Conservation (phyloP, 2,797 vertebrate genomes). For the Artibeus jamaicensis region DNA sequence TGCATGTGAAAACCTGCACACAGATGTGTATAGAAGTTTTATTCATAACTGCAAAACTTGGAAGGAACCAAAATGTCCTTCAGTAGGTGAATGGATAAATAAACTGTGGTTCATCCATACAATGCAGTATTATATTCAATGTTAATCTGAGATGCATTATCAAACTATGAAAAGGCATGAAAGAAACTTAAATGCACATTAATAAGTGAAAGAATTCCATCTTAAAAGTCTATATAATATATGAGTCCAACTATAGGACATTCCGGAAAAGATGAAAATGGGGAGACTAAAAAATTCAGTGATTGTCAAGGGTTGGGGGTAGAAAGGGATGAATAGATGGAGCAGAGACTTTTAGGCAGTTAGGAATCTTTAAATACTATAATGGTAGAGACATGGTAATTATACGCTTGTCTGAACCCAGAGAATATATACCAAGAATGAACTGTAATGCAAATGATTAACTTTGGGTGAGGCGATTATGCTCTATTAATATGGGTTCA, state of each 20-base stretch:
- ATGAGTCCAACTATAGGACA: background rate
- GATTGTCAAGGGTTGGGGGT: background rate
- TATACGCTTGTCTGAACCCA: background rate
- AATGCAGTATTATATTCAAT: background rate
- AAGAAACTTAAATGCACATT: background rate
- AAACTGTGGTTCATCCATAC: background rate
- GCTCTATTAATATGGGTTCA: background rate
- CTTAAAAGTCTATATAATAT: background rate
- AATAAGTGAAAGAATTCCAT: background rate
- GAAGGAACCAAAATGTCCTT: background rate
- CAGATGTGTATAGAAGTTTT: background rate
- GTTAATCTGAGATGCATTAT: background rate
- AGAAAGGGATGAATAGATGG: background rate
- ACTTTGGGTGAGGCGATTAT: background rate
- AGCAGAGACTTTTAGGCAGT: background rate
- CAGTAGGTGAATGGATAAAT: background rate
- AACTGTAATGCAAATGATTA: background rate
- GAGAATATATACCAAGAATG: background rate
- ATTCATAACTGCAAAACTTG: background rate
- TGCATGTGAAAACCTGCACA: background rate
- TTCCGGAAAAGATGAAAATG: background rate
- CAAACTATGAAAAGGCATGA: background rate
- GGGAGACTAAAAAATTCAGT: background rate
- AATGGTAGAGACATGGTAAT: background rate
- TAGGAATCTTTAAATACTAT: background rate